Conservation (phyloP, 2,113 vertebrate genomes). For the Gadus chalcogrammus region DNA sequence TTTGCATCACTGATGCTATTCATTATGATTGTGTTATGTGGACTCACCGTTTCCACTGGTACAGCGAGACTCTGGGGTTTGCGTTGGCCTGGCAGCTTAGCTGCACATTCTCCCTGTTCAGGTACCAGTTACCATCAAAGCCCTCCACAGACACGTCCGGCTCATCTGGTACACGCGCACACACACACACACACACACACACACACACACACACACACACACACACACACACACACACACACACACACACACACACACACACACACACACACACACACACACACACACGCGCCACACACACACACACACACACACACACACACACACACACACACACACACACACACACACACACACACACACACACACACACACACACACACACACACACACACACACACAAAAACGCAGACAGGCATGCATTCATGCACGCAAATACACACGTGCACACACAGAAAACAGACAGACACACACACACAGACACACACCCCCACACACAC, state of each 20-base stretch:
- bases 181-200: background rate
- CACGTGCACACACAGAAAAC: background rate
- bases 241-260: background rate
- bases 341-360: background rate
- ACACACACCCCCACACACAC: background rate
- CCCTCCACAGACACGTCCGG: constrained; percentile 92
- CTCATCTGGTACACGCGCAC: constrained; percentile 75
- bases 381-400: background rate
- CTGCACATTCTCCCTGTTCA: constrained; percentile 88
- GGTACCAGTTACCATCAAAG: constrained; percentile 95
- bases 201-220: background rate
- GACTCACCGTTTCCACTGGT: constrained; percentile 92
- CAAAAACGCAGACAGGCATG: background rate
- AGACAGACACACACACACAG: too few species aligned
- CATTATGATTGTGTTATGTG: background rate
- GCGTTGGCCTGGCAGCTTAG: constrained; percentile 89
- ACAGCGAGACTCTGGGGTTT: constrained; percentile 87
- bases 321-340: background rate
- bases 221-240: background rate
- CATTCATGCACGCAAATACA: background rate
- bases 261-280: background rate
- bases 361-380: background rate
- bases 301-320: background rate
- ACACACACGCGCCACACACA: too few species aligned
- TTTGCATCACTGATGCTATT: background rate